Evolutionary conservation across 2,113 vertebrate species (phyloP).

Genomic region (Varanus salvator): DNA sequence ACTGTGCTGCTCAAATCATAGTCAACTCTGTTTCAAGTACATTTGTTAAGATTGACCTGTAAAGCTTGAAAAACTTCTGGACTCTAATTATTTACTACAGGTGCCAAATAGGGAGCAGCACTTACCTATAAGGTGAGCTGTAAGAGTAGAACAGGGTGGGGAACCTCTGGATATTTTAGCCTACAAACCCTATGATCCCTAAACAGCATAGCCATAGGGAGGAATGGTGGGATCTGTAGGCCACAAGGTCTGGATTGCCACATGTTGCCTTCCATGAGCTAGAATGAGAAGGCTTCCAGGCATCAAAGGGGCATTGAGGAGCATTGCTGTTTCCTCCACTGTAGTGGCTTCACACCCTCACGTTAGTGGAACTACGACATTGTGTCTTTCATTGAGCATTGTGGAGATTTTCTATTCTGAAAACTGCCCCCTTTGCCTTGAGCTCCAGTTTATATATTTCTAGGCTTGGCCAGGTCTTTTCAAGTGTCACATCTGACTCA

Average conservation of each 20-base stretch:
- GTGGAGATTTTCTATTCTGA: background rate
- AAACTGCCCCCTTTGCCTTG: background rate
- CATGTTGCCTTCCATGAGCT: too few relatives aligned
- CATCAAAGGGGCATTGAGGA: background rate
- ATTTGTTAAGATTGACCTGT: background rate
- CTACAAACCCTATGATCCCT: too few relatives aligned
- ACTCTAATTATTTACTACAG: background rate
- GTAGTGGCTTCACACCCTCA: background rate
- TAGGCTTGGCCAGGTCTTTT: background rate
- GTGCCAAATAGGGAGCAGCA: background rate
- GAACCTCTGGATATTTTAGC: too few relatives aligned
- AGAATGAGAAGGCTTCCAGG: background rate
- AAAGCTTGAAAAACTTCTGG: background rate
- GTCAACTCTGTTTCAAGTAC: background rate
- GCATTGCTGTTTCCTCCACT: background rate
- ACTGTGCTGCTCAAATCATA: background rate
- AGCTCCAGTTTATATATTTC: background rate
- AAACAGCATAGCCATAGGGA: too few relatives aligned
- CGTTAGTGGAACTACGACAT: background rate
- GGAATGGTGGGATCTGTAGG: too few relatives aligned
- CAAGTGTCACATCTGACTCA: conserved; percentile 20
- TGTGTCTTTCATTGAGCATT: background rate
- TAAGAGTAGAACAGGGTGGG: background rate
- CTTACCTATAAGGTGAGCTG: background rate
- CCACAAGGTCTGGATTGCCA: too few relatives aligned